Base-by-base conservation (phyloP, 2,113 vertebrate species). In the Syngnathus floridae region DNA sequence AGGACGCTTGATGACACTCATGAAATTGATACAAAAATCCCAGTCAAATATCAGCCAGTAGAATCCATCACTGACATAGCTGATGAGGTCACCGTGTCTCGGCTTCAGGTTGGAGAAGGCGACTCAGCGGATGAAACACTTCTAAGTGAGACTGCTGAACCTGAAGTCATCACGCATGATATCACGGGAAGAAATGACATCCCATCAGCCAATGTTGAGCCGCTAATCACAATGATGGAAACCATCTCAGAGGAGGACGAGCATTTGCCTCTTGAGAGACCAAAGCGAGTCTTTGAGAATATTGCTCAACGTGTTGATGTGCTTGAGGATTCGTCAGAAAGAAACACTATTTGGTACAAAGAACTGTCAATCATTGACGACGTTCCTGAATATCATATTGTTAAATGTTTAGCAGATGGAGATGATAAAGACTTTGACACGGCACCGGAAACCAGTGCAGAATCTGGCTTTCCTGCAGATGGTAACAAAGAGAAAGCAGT, bases 221-320 rank as follows among this genome's bases (percentile, higher is more conserved):
- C 21, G 0, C 40, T n/a, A 2, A 54, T 45, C 10, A 16, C 1
- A 4, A 37, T 62, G 72, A 64, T 57, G 38, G 69, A 79, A 61
- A 35, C 66, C 31, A 65, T 76, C 22, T 60, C 52, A 3, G 69
- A 61, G 22, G 35, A 61, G 38, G 59, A 43, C 26, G 59, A 61
- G 26, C 59, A 43, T 16, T 43, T 22, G 2, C 43, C 45, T 43
- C 21, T 16, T 4, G 58, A 36, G 52, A 62, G 37, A 37, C 14
- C 40, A 41, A 2, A 61, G 59, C 40, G n/a, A 26, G 38, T 61
- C 22, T 5, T 40, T 21, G 60, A 74, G 56, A 66, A 26, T 41
- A 41, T 13, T 41, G n/a, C 11, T 61, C 37, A 22, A 22, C 11
- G 38, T 14, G 40, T 16, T 61, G 4, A 22, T 13, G 38, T 61